These are phyloP conservation scores for Darwinula stevensoni DNA, from an alignment of 2,888 invertebrate species.

Conservation along the genomic window DNA sequence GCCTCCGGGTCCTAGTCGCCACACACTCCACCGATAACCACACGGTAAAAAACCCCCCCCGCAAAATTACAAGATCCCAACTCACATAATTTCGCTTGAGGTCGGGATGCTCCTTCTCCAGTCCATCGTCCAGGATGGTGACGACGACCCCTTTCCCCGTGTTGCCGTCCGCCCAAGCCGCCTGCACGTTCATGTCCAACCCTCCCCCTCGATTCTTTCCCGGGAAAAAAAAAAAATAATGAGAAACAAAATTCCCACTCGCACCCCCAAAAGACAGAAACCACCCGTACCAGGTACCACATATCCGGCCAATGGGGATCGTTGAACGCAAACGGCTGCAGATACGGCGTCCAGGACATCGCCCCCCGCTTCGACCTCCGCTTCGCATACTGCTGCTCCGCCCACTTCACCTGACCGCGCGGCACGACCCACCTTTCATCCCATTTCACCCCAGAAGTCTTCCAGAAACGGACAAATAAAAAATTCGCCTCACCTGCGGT, in stretches of 20 bases:
- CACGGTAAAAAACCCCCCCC: no score
- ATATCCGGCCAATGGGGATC: background rate
- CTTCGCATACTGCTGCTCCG: background rate
- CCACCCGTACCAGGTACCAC: constrained; percentile 2
- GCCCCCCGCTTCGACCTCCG: background rate
- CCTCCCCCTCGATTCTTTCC: constrained; percentile 52
- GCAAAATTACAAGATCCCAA: constrained; percentile 14
- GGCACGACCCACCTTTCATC: no score
- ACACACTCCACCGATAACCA: no score
- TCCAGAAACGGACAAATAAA: no score
- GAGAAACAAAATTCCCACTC: no score
- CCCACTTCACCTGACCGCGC: constrained; percentile 1
- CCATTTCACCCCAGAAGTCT: no score
- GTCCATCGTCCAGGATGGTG: constrained; percentile 82
- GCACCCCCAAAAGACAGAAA: no score
- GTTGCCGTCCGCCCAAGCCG: constrained; percentile 38
- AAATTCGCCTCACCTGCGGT: no score
- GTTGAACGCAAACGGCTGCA: no score
- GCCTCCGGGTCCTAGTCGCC: constrained; percentile 57
- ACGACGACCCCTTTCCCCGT: constrained; percentile 85
- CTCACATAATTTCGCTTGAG: constrained; percentile 71
- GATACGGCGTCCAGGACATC: background rate
- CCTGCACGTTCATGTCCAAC: constrained; percentile 82
- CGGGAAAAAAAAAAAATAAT: constrained; percentile 16
- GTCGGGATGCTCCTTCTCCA: constrained; percentile 87